Evolutionary conservation across 2,113 vertebrate species (phyloP).

Genomic region (Pygoscelis adeliae): DNA sequence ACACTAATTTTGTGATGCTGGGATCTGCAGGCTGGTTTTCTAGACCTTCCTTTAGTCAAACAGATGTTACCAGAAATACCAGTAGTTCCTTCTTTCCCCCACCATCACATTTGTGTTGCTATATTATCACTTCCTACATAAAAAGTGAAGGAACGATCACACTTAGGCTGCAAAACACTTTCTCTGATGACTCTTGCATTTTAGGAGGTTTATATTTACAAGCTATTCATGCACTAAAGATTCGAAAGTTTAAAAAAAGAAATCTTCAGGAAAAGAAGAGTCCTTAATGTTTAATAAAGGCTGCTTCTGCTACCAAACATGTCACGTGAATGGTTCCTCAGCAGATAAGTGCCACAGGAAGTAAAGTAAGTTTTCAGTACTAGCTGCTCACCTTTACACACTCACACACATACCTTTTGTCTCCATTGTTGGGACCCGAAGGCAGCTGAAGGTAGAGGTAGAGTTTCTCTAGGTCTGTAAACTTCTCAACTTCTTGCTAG

Average conservation of each 20-base stretch:
- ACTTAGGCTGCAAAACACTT: neutral
- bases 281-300: neutral
- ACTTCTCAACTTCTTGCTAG: constrained; percentile 99
- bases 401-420: constrained; percentile 88
- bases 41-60: neutral
- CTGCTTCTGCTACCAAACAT: neutral
- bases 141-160: neutral
- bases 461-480: constrained; percentile 99
- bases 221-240: neutral
- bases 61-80: neutral
- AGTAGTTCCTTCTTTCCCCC: neutral
- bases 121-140: neutral
- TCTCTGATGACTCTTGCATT: neutral
- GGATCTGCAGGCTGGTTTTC: neutral
- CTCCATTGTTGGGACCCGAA: constrained; percentile 91
- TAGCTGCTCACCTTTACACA: neutral
- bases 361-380: neutral
- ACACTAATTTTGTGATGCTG: neutral
- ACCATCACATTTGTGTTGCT: neutral
- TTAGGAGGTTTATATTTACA: neutral
- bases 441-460: constrained; percentile 99
- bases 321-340: neutral
- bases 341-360: neutral
- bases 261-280: neutral
- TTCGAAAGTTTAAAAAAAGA: neutral